phyloP scores from a whole-genome alignment of 2,113 vertebrate species.

The Dissostichus mawsoni region DNA sequence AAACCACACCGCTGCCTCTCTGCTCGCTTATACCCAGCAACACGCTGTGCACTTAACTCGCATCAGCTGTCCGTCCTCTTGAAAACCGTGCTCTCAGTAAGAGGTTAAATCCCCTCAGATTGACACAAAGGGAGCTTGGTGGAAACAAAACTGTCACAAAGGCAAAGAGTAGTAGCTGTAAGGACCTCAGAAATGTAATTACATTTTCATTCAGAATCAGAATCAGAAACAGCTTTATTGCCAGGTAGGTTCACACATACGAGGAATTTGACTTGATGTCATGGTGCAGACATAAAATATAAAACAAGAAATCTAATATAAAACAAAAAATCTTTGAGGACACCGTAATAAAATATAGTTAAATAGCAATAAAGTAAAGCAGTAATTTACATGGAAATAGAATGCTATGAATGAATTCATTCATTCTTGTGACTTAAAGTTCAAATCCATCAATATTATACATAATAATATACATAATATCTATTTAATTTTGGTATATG shows the following conservation, averaged over 20 bases:
- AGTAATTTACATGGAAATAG: too few species aligned
- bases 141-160: slow-evolving; percentile 26
- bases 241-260: too few species aligned
- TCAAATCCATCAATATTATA: not conserved
- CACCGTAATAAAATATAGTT: too few species aligned
- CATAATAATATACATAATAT: too few species aligned
- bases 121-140: slow-evolving; percentile 11
- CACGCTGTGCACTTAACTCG: slow-evolving; percentile 32
- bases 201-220: not conserved
- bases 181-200: slow-evolving; percentile 30
- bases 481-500: too few species aligned
- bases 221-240: too few species aligned
- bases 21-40: slow-evolving; percentile 29
- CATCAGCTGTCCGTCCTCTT: slow-evolving; percentile 32
- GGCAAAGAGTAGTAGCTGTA: not conserved
- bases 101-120: slow-evolving; percentile 47
- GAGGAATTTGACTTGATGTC: too few species aligned
- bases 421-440: not conserved
- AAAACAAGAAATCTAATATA: too few species aligned
- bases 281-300: too few species aligned
- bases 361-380: too few species aligned
- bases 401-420: too few species aligned
- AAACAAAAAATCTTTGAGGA: too few species aligned
- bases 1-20: slow-evolving; percentile 53
- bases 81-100: not conserved